Base-by-base conservation (phyloP, 2,797 vertebrate species). In the Sebastes reedi region DNA sequence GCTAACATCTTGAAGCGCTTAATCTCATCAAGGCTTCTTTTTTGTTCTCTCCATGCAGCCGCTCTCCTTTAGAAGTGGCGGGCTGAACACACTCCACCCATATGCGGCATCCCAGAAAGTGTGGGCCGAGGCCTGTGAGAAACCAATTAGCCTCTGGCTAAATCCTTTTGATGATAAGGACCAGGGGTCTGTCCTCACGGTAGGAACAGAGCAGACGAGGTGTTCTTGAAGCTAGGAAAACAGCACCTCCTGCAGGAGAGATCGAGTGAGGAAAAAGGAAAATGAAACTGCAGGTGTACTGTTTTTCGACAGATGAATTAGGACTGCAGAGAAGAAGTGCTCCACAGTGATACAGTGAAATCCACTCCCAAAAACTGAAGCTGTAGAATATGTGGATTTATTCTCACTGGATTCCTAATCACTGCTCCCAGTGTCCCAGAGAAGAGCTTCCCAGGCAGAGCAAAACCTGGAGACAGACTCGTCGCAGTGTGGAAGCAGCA, bases 1-100 rank as follows among this genome's bases (percentile, higher is more conserved):
- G 78, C 60, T 76, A 94, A 94, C 95, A 96, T 96, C 94, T 97
- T 97, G 95, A 96, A 96, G 92, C 73, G 66, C 89, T 96, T 96
- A 95, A 94, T 96, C 95, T 95, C 95, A 97, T 95, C 95, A 95
- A 92, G 90, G 85, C 87, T 81, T 85, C 84, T 87, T 55, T 64
- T 67, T 73, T 60, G 14, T 11, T 72, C 82, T 90, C 84, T 91
- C 91, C 92, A 62, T 89, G 84, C 77, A 86, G 91, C 83, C 56
- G 82, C 87, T 89, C 80, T 77, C 74, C 80, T 91, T 92, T 83
- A 94, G 92, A 95, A 95, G 94, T 94, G 94, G 94, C 82, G 75
- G 86, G 80, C 76, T 85, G 81, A 88, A 80, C 81, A 54, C 86
- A 56, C 92, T 89, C 89, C 93, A 81, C 90, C 92, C 91, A 92